Base-by-base conservation (phyloP, 2,113 vertebrate genomes). In the Cheirogaleus medius region DNA sequence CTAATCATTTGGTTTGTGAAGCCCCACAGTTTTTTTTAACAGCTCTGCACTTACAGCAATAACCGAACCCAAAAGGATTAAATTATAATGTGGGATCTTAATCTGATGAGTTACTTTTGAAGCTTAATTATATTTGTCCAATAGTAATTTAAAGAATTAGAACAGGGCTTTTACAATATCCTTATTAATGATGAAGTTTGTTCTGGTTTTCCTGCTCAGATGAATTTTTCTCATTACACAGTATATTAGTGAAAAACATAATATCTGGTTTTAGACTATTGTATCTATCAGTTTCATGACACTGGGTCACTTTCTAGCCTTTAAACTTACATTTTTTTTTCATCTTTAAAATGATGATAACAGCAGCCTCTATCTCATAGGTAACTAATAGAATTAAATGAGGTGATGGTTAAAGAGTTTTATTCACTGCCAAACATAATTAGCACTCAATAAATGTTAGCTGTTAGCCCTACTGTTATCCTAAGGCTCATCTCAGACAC, bases 91-190 rank as follows among this genome's bases (percentile, higher is more conserved):
- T 54, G 66, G 32, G 80, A 84, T 95, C 91, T 94, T 84, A 97
- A 96, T 93, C 89, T 83, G 37, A 97, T 89, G 88, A 95, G 73
- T 92, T 95, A 71, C 76, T 93, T 83, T 83, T 54, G 47, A 81
- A 88, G 74, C 86, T 94, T 97, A 87, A 96, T 97, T 95, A 66
- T 97, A 95, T 97, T 95, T 97, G 73, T 68, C 44, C 74, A 95
- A 91, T 39, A 91, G 60, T 93, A 91, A 97, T 94, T 95, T 95
- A 58, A 90, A 96, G 64, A 94, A 95, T 89, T 96, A 93, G 34
- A 91, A 93, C 27, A 64, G 54, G 37, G 20, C 47, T 95, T 96
- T 97, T 64, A 64, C 21, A 77, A 80, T 80, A 63, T 73, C 34
- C 68, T 68, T n/a, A 83, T 64, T 83, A 95, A 87, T 76, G 52